A percentile compares a stretch with the other conserved stretches of the same genome.
These are phyloP conservation scores for Chaenogobius annularis DNA, from an alignment of 2,113 vertebrate genomes.

Conservation along the genomic window DNA sequence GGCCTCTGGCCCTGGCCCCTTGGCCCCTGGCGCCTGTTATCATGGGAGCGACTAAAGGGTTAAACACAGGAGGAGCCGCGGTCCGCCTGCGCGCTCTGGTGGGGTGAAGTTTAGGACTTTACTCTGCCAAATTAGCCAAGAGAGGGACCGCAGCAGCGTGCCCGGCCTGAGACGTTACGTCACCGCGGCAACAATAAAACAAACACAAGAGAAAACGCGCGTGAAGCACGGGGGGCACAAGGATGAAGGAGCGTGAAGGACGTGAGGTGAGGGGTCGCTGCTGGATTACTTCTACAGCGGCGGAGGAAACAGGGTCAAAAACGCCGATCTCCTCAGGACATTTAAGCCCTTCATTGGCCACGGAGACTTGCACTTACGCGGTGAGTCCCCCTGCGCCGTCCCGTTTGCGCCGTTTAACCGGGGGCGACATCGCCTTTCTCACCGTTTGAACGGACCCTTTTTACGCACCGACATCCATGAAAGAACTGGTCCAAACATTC, in stretches of 20 bases:
- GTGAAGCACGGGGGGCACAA: not conserved
- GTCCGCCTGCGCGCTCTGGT: constrained; percentile 56
- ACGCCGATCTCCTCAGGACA: constrained; percentile 74
- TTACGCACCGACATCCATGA: not conserved
- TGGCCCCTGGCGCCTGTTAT: no score
- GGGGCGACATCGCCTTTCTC: no score
- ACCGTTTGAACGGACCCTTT: no score
- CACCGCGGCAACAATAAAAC: not conserved
- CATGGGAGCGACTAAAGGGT: constrained; percentile 64
- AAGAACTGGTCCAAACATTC: not conserved
- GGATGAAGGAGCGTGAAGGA: constrained; percentile 60
- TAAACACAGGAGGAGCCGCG: constrained; percentile 64
- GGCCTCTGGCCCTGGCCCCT: no score
- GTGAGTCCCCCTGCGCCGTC: constrained; percentile 58
- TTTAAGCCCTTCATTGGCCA: constrained; percentile 80
- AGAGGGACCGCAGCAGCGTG: constrained; percentile 6
- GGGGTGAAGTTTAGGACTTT: constrained; percentile 71
- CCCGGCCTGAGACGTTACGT: not conserved
- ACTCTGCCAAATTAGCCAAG: constrained; percentile 63
- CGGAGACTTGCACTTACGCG: constrained; percentile 72
- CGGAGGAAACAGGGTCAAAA: constrained; percentile 74
- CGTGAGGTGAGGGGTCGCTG: constrained; percentile 74
- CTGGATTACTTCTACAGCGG: constrained; percentile 74
- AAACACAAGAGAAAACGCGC: not conserved
- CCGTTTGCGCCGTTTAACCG: not conserved